Percentiles rank a stretch among this genome's conserved stretches.
Evolutionary conservation across 1,140 invertebrate species (phyloP).

Genomic region (Hesperophylax magnus): DNA sequence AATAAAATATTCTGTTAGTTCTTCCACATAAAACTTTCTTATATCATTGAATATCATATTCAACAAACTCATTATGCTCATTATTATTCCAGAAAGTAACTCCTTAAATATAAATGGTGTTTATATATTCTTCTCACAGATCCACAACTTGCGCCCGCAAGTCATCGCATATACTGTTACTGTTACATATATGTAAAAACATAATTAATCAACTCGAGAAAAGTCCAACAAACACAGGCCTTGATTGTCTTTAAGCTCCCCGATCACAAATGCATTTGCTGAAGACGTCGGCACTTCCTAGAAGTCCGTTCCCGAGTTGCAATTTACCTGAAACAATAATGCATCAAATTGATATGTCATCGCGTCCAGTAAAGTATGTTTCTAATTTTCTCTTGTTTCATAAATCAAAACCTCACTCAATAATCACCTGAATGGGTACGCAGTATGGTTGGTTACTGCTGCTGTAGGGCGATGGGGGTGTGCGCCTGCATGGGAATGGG

Average conservation of each 20-base stretch:
- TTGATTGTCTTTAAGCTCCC: constrained; percentile 44
- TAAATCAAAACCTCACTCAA: too few relatives aligned
- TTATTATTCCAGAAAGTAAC: constrained; percentile 20
- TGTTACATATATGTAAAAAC: background rate
- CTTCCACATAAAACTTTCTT: constrained; percentile 10
- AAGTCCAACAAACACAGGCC: constrained; percentile 35
- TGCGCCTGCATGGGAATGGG: background rate
- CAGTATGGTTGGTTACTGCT: background rate
- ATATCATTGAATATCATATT: constrained; percentile 28
- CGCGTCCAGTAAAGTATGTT: too few relatives aligned
- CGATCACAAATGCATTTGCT: constrained; percentile 27
- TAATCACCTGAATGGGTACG: background rate
- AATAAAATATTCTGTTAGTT: constrained; percentile 48
- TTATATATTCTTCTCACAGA: constrained; percentile 39
- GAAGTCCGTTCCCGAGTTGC: background rate
- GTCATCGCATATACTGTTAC: constrained; percentile 13
- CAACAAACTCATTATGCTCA: constrained; percentile 7
- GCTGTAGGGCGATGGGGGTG: constrained; percentile 20
- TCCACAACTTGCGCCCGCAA: background rate
- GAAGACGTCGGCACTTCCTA: constrained; percentile 27
- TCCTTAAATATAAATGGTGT: constrained; percentile 38
- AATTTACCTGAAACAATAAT: constrained; percentile 11
- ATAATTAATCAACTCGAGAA: constrained; percentile 21
- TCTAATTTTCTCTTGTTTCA: too few relatives aligned
- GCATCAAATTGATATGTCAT: too few relatives aligned